phyloP scores from a whole-genome alignment of 1,140 invertebrate species.

The Triops cancriformis region DNA sequence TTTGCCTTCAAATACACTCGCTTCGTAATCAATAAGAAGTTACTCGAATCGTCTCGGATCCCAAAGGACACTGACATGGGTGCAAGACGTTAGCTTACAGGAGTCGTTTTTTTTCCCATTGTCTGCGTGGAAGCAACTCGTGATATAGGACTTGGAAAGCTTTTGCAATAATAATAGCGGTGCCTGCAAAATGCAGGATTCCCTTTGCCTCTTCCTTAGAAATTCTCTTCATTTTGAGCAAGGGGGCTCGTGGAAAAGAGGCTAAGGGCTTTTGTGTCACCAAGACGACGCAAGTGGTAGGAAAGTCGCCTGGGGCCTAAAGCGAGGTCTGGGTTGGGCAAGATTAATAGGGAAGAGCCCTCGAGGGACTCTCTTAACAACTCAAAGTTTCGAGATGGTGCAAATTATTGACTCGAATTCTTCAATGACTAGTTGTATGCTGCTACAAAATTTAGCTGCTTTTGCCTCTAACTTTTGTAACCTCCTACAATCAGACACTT shows the following conservation, averaged over 20 bases:
- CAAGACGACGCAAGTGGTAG: conserved; percentile 12
- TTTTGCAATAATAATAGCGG: conserved; percentile 6
- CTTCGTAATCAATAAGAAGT: conserved; percentile 11
- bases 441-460: background rate
- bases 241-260: background rate
- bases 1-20: background rate
- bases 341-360: background rate
- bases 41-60: background rate
- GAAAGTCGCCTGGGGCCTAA: background rate
- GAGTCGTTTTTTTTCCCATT: background rate
- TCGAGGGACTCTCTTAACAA: background rate
- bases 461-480: background rate
- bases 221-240: background rate
- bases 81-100: conserved; percentile 3
- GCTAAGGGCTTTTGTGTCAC: conserved; percentile 8
- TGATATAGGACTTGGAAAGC: background rate
- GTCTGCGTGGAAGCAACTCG: background rate
- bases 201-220: background rate
- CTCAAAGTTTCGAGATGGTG: background rate
- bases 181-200: background rate
- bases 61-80: background rate
- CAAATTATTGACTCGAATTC: background rate
- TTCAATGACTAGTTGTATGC: background rate
- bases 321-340: background rate
- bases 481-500: background rate